phyloP scores from a whole-genome alignment of 2,797 vertebrate genomes.

The Ambastaia sidthimunki region DNA sequence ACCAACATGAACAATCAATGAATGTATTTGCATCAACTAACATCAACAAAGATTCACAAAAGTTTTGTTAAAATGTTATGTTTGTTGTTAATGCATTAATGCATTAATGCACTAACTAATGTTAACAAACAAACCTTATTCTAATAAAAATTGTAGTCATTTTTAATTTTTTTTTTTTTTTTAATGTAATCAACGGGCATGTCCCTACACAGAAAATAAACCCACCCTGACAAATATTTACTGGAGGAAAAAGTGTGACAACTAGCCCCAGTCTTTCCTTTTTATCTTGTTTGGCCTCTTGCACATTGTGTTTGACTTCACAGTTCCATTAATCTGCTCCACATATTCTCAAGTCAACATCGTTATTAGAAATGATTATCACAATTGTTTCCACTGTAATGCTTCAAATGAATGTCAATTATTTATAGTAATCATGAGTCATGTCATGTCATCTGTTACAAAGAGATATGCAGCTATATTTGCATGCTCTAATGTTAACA shows the following conservation, averaged over 20 bases:
- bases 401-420: slow-evolving; percentile 76
- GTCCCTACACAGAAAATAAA: too few species aligned
- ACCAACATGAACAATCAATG: too few species aligned
- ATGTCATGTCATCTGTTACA: slow-evolving; percentile 51
- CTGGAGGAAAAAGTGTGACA: neutral
- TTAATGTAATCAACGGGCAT: too few species aligned
- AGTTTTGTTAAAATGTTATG: too few species aligned
- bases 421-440: slow-evolving; percentile 66
- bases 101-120: too few species aligned
- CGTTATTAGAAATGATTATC: slow-evolving; percentile 75
- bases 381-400: slow-evolving; percentile 74
- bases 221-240: too few species aligned
- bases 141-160: too few species aligned
- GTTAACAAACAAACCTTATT: too few species aligned
- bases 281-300: slow-evolving; percentile 32
- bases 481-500: neutral
- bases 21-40: too few species aligned
- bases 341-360: slow-evolving; percentile 49
- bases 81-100: too few species aligned
- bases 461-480: neutral
- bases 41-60: too few species aligned
- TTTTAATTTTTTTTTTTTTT: too few species aligned
- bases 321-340: slow-evolving; percentile 40
- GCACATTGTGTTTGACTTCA: neutral
- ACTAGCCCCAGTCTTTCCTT: slow-evolving; percentile 38